Evolutionary conservation across 2,797 vertebrate genomes (phyloP), one percentile per base, ranked within the genome.

Genomic region (Glossophaga mutica): DNA sequence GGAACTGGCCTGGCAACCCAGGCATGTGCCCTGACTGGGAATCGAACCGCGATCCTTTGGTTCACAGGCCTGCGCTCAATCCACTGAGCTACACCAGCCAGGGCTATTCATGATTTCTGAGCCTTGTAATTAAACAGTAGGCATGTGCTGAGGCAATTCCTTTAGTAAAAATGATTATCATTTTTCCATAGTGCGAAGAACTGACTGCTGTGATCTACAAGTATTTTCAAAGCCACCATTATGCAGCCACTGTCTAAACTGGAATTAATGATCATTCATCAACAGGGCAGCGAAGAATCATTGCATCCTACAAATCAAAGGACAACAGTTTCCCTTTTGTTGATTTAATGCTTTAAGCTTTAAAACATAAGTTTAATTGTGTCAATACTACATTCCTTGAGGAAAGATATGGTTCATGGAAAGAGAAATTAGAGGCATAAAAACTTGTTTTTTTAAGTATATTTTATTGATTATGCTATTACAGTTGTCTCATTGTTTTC

Each of bases 201-300:
- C 24, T 89, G 19, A 44, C 37, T 83, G 6, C 34, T 46, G 26
- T 55, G 57, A 48, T 50, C 37, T 55, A 21, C 34, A 83, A 8
- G 34, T 91, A 90, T 77, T 94, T 94, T 91, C 76, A 52, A 86
- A 91, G 42, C 48, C 76, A 48, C 26, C n/a, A 42, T 67, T 37
- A 32, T 71, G 22, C 42, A 81, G 39, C 4, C 3, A 34, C 19
- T 83, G 14, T 29, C 67, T 65, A 92, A 34, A 42, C 37, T 94
- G 55, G 15, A 92, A 71, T 87, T 87, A 46, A 79, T 83, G 73
- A 39, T 65, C 29, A 9, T 57, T 32, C 14, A 78, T 39, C 77
- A 94, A 9, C 11, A 3, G 19, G n/a, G 50, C 48, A 0, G 74
- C 67, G 37, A 93, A 87, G 55, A 96, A 46, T 76, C 39, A 32